Conservation (phyloP, 1,140 invertebrate genomes). For the Trigoniulus corallinus region DNA sequence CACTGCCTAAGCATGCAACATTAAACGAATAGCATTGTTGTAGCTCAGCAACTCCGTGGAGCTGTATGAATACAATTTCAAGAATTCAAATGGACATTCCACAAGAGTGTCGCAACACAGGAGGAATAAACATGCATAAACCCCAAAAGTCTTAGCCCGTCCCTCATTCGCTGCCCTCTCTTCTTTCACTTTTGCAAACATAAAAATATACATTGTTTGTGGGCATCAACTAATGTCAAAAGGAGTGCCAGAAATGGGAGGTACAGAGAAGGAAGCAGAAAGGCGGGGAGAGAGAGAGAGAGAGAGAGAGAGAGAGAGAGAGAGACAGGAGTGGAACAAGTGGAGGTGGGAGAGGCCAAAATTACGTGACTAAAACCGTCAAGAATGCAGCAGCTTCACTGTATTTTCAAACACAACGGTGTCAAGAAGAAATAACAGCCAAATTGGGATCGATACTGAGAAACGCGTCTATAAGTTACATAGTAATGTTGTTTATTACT, state of each 20-base stretch:
- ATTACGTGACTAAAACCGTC: too few relatives aligned
- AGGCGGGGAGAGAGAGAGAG: not conserved
- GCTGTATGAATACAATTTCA: too few relatives aligned
- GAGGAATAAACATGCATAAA: constrained; percentile 14
- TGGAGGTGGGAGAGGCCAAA: constrained; percentile 9
- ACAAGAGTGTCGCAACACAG: too few relatives aligned
- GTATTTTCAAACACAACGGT: not conserved
- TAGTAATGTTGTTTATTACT: too few relatives aligned
- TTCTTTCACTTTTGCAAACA: not conserved
- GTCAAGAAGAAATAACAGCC: not conserved
- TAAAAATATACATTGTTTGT: not conserved
- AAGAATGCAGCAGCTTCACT: too few relatives aligned
- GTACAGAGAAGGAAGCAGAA: constrained; percentile 6
- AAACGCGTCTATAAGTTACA: too few relatives aligned
- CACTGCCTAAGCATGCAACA: too few relatives aligned
- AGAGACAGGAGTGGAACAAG: constrained; percentile 5
- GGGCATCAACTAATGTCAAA: too few relatives aligned
- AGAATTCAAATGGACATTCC: too few relatives aligned
- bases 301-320: constrained; percentile 3
- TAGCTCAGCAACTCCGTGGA: too few relatives aligned
- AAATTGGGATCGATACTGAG: too few relatives aligned
- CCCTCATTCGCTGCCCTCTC: not conserved
- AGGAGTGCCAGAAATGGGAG: constrained; percentile 4
- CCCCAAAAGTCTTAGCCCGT: constrained; percentile 12
- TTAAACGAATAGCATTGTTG: too few relatives aligned